Evolutionary conservation across 2,888 invertebrate species (phyloP).

Genomic region (Caenorhabditis wallacei): DNA sequence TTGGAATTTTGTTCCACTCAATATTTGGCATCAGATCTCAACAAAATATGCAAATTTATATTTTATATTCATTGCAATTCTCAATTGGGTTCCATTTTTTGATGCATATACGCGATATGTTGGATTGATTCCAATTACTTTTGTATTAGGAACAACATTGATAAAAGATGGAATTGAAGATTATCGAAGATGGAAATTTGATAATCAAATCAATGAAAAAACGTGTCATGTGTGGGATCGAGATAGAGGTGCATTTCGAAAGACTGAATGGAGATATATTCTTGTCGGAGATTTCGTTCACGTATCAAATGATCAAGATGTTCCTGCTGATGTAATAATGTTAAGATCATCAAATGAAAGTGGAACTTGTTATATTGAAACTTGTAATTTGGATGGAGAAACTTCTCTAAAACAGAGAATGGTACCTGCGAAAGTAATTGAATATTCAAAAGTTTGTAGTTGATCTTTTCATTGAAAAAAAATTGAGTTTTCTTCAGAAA

Average conservation of each 20-base stretch:
- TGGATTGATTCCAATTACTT: conserved; percentile 92
- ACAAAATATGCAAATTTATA: conserved; percentile 95
- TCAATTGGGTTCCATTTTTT: conserved; percentile 77
- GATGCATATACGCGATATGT: conserved; percentile 76
- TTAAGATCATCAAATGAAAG: conserved; percentile 69
- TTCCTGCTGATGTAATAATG: conserved; percentile 93
- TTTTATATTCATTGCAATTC: conserved; percentile 93
- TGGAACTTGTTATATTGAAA: conserved; percentile 95
- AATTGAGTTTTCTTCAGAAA: conserved; percentile 64
- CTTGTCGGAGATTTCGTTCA: conserved; percentile 95
- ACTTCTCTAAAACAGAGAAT: conserved; percentile 93
- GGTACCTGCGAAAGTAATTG: conserved; percentile 70
- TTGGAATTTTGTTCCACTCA: conserved; percentile 95
- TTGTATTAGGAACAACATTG: conserved; percentile 94
- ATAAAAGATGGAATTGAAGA: conserved; percentile 97
- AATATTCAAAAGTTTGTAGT: conserved; percentile 87
- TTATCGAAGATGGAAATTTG: conserved; percentile 91
- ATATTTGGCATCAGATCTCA: conserved; percentile 89
- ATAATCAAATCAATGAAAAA: conserved; percentile 94
- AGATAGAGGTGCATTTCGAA: conserved; percentile 72
- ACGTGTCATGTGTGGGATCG: conserved; percentile 90
- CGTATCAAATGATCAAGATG: conserved; percentile 95
- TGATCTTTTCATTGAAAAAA: neutral
- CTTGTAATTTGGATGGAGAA: conserved; percentile 96
- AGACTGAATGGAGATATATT: conserved; percentile 89